These are phyloP conservation scores for Caenorhabditis latens DNA, from an alignment of 1,140 invertebrate genomes.

Conservation along the genomic window DNA sequence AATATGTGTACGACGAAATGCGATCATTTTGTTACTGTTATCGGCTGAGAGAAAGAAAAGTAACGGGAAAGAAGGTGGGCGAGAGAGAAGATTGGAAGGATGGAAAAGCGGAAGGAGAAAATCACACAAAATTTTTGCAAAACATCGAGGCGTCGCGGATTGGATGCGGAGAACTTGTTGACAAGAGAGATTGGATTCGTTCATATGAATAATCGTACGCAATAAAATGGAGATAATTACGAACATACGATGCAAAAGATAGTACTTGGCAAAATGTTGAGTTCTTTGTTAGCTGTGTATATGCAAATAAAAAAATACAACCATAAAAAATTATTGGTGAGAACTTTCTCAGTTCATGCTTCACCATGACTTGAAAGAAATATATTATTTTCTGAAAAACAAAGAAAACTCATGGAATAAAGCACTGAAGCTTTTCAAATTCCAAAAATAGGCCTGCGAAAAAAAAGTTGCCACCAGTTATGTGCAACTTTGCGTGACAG, in stretches of 20 bases:
- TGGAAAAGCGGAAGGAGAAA: conserved; percentile 21
- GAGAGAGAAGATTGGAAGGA: neutral
- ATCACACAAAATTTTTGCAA: neutral
- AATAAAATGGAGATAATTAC: neutral
- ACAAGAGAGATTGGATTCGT: conserved; percentile 15
- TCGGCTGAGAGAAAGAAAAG: neutral
- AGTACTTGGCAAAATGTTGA: no score
- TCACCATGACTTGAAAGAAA: neutral
- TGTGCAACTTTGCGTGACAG: neutral
- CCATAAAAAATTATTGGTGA: neutral
- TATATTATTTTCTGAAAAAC: neutral
- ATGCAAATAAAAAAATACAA: no score
- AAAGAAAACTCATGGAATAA: neutral
- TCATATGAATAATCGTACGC: neutral
- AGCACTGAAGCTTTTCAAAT: neutral
- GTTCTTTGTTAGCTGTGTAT: no score
- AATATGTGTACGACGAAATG: neutral
- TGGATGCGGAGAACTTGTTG: conserved; percentile 4
- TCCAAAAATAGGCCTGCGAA: conserved; percentile 30
- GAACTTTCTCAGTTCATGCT: neutral
- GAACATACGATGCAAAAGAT: no score
- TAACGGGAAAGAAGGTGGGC: neutral
- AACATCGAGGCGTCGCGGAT: neutral
- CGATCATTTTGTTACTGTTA: conserved; percentile 1
- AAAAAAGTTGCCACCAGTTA: neutral